phyloP scores from a whole-genome alignment of 2,888 invertebrate species.

The Seladonia tumulorum region DNA sequence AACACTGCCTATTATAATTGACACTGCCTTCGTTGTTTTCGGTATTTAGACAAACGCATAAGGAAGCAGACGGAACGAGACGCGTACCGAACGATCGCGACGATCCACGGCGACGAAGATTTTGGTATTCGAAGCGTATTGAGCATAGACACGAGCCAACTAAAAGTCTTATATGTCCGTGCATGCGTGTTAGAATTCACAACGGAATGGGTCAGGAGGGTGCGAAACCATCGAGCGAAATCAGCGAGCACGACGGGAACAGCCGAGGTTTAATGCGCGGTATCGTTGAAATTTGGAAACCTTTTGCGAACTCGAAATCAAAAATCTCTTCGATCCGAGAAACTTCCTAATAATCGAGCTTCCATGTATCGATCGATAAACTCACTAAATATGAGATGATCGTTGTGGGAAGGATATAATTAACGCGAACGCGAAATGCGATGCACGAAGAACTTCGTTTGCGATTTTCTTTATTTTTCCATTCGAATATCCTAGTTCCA shows the following conservation, averaged over 20 bases:
- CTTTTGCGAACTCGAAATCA: neutral
- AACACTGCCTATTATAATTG: conserved; percentile 48
- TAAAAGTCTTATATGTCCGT: conserved; percentile 64
- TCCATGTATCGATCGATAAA: conserved; percentile 20
- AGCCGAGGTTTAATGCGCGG: neutral
- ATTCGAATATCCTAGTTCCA: neutral
- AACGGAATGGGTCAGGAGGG: conserved; percentile 57
- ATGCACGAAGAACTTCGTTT: neutral
- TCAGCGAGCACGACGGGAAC: neutral
- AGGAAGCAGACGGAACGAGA: neutral
- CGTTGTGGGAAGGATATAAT: neutral
- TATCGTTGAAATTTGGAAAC: neutral
- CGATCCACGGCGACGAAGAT: conserved; percentile 60
- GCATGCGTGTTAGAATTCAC: conserved; percentile 60
- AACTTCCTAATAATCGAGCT: neutral
- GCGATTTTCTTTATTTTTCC: neutral
- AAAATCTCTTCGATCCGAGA: conserved; percentile 4
- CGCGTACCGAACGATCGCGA: conserved; percentile 55
- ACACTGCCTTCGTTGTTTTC: neutral
- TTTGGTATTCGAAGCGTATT: conserved; percentile 64
- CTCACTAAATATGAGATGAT: conserved; percentile 11
- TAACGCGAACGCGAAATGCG: neutral
- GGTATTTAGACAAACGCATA: too few species aligned
- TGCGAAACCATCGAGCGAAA: neutral
- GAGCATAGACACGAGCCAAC: conserved; percentile 70